A percentile compares a stretch with the other conserved stretches of the same genome.
These are phyloP conservation scores for Drosophila sordidapex DNA, from an alignment of 2,888 invertebrate genomes.

Conservation along the genomic window DNA sequence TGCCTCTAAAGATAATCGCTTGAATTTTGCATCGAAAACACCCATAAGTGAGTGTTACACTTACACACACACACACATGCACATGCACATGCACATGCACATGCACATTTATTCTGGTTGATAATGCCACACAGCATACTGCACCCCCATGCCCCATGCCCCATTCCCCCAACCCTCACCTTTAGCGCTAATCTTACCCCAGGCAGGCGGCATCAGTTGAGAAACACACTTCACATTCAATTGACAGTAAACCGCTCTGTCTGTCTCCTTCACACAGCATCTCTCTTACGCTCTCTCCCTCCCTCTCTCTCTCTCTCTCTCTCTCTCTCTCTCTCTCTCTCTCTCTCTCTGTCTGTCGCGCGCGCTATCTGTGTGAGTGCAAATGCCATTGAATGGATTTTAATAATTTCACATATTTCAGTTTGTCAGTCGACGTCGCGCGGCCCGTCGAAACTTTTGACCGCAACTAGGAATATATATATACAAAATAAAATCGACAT, in stretches of 20 bases:
- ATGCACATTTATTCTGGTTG: constrained; percentile 8
- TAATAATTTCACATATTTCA: constrained; percentile 66
- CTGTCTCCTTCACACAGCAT: not conserved
- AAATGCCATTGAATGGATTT: constrained; percentile 67
- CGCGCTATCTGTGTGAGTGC: constrained; percentile 6
- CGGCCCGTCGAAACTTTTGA: constrained; percentile 51
- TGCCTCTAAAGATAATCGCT: constrained; percentile 46
- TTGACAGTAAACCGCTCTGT: constrained; percentile 46
- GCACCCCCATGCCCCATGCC: not conserved
- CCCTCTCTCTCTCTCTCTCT: not conserved
- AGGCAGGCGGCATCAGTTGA: constrained; percentile 17
- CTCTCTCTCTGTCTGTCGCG: not conserved
- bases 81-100: constrained; percentile 1
- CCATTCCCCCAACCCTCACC: not conserved
- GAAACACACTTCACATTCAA: constrained; percentile 56
- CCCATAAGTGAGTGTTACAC: constrained; percentile 37
- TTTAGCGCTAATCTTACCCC: constrained; percentile 8
- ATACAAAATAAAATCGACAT: constrained; percentile 2
- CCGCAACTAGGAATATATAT: constrained; percentile 23
- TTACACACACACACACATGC: not conserved
- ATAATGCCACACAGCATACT: constrained; percentile 10
- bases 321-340: not conserved
- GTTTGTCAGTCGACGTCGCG: constrained; percentile 54
- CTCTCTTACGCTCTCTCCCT: not conserved
- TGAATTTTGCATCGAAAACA: constrained; percentile 35